A percentile compares a stretch with the other conserved stretches of the same genome.
These are phyloP conservation scores for Peromyscus polionotus DNA, from an alignment of 2,113 vertebrate genomes.

Conservation along the genomic window DNA sequence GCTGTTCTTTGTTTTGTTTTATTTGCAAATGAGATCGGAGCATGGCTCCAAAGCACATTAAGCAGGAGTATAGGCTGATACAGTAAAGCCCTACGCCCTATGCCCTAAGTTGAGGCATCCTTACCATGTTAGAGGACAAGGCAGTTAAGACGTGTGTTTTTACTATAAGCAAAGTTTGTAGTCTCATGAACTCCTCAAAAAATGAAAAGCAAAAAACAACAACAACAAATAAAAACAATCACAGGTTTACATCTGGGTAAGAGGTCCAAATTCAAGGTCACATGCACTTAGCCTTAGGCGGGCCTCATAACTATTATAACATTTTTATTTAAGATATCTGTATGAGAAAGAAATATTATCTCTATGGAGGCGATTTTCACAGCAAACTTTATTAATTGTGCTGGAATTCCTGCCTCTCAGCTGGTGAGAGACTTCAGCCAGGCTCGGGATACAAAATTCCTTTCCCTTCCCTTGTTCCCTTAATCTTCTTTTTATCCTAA, in stretches of 20 bases:
- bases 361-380: too few species aligned
- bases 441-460: too few species aligned
- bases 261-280: not conserved
- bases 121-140: not conserved
- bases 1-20: not conserved
- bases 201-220: not conserved
- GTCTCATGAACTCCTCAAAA: not conserved
- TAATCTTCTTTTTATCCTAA: not conserved
- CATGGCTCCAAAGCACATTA: too few species aligned
- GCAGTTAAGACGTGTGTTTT: not conserved
- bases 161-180: not conserved
- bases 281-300: not conserved
- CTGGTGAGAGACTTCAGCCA: not conserved
- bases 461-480: not conserved
- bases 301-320: not conserved
- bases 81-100: not conserved
- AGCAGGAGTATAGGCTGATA: not conserved
- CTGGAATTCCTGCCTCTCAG: not conserved
- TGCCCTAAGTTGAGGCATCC: not conserved
- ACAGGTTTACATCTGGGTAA: not conserved
- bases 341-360: not conserved
- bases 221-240: not conserved
- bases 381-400: not conserved
- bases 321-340: not conserved
- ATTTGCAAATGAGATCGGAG: not conserved